These are phyloP conservation scores for Anguilla japonica DNA, from an alignment of 2,113 vertebrate species.

Conservation along the genomic window DNA sequence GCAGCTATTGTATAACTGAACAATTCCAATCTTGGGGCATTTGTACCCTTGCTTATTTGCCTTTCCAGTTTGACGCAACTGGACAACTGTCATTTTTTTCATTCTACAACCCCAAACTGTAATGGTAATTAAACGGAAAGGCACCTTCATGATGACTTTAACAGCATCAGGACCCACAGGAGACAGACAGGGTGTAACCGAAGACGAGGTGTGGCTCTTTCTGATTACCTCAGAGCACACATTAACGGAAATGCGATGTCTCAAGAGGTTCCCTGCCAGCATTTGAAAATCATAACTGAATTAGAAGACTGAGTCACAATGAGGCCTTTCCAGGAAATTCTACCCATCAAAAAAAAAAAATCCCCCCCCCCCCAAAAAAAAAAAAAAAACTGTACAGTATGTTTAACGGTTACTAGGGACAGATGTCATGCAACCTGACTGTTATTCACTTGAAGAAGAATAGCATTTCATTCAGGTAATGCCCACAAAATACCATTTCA, in stretches of 20 bases:
- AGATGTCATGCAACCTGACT: not conserved
- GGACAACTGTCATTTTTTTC: no score
- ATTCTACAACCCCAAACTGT: no score
- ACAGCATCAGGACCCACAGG: not conserved
- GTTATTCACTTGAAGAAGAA: not conserved
- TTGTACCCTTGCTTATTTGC: no score
- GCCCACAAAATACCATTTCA: not conserved
- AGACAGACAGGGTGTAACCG: not conserved
- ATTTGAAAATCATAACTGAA: not conserved
- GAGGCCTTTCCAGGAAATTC: not conserved
- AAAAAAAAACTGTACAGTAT: not conserved
- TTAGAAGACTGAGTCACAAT: not conserved
- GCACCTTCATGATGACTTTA: no score
- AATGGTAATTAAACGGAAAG: no score
- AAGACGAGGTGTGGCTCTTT: not conserved
- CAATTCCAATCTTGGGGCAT: no score
- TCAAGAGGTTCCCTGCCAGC: not conserved
- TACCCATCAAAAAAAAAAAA: not conserved
- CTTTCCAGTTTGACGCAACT: no score
- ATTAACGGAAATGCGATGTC: not conserved
- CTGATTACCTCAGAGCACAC: not conserved
- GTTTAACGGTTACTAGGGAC: not conserved
- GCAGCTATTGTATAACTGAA: no score
- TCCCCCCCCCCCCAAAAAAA: not conserved
- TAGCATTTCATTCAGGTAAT: not conserved